These are phyloP conservation scores for Drosophila peninsularis DNA, from an alignment of 2,888 invertebrate species.

Conservation along the genomic window DNA sequence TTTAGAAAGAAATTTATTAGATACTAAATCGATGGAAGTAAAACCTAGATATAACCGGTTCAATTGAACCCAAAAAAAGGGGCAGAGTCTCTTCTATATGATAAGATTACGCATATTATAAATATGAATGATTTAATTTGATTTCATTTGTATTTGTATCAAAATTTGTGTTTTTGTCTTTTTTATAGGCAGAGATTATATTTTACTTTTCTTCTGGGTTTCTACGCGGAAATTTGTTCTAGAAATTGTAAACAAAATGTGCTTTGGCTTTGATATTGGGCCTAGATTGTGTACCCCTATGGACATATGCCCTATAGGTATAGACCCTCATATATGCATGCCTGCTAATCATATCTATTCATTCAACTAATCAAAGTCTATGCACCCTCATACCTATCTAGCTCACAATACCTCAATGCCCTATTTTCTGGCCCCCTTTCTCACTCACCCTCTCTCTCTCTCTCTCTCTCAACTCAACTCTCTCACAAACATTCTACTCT, in stretches of 20 bases:
- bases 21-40: not conserved
- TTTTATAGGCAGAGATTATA: not conserved
- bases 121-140: conserved; percentile 3
- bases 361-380: not conserved
- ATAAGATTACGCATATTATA: conserved; percentile 3
- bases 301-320: not conserved
- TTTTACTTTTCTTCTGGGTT: not conserved
- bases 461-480: not conserved
- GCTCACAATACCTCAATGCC: not conserved
- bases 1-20: not conserved
- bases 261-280: not conserved
- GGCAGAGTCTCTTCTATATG: not conserved
- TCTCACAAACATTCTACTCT: not conserved
- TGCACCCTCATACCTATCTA: not conserved
- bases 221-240: not conserved
- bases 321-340: no score
- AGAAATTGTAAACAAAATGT: not conserved
- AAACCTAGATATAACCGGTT: not conserved
- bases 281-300: not conserved
- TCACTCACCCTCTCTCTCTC: not conserved
- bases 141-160: not conserved
- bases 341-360: no score
- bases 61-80: not conserved
- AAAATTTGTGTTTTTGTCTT: not conserved
- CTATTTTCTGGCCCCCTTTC: not conserved